These are phyloP conservation scores for Hypomecis punctinalis DNA, from an alignment of 2,888 invertebrate genomes.

Conservation along the genomic window DNA sequence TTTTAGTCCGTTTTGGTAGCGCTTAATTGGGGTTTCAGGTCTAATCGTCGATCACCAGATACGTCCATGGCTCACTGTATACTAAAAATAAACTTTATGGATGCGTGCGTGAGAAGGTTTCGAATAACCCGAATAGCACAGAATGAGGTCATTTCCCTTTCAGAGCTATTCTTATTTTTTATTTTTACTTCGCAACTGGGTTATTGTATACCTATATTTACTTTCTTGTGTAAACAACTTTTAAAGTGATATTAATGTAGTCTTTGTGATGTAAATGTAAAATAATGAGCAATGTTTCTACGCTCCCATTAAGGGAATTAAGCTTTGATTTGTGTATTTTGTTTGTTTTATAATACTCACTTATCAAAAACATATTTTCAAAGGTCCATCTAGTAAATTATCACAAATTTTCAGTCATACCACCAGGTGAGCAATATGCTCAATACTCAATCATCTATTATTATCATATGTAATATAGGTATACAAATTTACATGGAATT, in stretches of 20 bases:
- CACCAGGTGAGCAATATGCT: no score
- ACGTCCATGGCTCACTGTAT: slow-evolving; percentile 61
- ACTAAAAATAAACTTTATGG: slow-evolving; percentile 79
- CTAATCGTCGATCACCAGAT: slow-evolving; percentile 75
- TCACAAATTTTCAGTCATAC: no score
- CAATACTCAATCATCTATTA: no score
- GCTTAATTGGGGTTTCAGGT: slow-evolving; percentile 71
- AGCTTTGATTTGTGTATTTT: slow-evolving; percentile 7
- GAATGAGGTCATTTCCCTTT: slow-evolving; percentile 81
- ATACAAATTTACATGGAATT: no score
- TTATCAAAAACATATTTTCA: no score
- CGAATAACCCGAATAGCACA: slow-evolving; percentile 64
- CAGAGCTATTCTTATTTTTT: slow-evolving; percentile 70
- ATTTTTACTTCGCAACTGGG: slow-evolving; percentile 65
- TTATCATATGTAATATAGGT: no score
- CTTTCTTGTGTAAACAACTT: slow-evolving; percentile 28
- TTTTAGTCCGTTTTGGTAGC: slow-evolving; percentile 62
- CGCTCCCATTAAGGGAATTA: neutral
- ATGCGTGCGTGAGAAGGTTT: slow-evolving; percentile 75
- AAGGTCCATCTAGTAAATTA: no score
- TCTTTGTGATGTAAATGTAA: no score
- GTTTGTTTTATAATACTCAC: neutral
- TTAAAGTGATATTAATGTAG: slow-evolving; percentile 30
- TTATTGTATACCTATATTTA: slow-evolving; percentile 39
- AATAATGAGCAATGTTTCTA: slow-evolving; percentile 2